A percentile compares a stretch with the other conserved stretches of the same genome.
These are phyloP conservation scores for Oxyura jamaicensis DNA, from an alignment of 2,113 vertebrate species.

Conservation along the genomic window DNA sequence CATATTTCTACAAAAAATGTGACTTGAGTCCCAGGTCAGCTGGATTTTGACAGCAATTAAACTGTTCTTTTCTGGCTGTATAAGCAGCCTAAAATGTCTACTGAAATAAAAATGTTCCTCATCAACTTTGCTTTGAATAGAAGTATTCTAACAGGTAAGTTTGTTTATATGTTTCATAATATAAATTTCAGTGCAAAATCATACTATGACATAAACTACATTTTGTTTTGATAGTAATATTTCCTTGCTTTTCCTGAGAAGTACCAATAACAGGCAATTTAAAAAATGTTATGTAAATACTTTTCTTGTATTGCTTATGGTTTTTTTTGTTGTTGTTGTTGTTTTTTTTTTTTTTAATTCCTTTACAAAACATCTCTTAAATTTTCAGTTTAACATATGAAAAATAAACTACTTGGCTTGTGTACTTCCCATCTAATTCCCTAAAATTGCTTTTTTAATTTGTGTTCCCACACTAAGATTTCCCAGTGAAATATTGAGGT, in stretches of 20 bases:
- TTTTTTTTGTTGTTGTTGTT: neutral
- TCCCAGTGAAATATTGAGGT: neutral
- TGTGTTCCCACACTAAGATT: neutral
- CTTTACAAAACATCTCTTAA: neutral
- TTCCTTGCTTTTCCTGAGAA: neutral
- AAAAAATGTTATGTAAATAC: neutral
- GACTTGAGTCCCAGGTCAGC: neutral
- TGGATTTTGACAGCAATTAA: constrained; percentile 3
- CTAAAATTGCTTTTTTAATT: neutral
- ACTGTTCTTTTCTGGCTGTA: neutral
- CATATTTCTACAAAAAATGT: neutral
- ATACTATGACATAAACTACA: neutral
- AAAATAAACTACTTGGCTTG: neutral
- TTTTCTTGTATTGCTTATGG: neutral
- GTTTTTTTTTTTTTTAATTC: neutral
- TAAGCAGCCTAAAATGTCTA: neutral
- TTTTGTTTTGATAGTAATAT: neutral
- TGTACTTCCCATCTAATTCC: neutral
- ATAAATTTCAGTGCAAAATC: neutral
- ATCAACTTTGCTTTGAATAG: neutral
- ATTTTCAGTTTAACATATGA: neutral
- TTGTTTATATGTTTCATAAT: neutral
- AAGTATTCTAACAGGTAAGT: neutral
- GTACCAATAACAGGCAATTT: neutral
- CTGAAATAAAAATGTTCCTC: neutral